Percentiles rank a stretch among this genome's conserved stretches.
phyloP scores from a whole-genome alignment of 2,113 vertebrate genomes.

The Fregetta grallaria region DNA sequence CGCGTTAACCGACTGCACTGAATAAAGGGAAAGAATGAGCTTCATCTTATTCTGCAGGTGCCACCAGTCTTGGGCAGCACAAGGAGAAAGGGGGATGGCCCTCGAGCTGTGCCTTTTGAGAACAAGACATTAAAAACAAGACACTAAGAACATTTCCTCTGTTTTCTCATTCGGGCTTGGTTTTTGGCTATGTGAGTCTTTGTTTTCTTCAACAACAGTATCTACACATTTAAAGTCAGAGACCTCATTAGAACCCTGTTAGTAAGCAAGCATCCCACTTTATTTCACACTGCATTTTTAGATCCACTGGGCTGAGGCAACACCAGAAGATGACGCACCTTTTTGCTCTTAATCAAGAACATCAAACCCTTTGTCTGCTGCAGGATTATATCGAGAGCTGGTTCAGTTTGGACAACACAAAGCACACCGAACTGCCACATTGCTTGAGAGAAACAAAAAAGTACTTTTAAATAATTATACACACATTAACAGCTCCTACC shows the following conservation, averaged over 20 bases:
- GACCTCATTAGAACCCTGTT: background rate
- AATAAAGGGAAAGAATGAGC: background rate
- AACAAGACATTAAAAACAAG: background rate
- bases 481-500: slow-evolving; percentile 60
- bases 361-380: background rate
- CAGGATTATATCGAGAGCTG: background rate
- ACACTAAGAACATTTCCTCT: background rate
- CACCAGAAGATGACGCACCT: background rate
- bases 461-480: background rate
- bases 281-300: background rate
- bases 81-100: background rate
- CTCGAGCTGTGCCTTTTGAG: background rate
- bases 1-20: background rate
- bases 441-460: background rate
- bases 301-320: background rate
- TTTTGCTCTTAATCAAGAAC: background rate
- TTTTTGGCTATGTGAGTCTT: background rate
- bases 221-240: background rate
- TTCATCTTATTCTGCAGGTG: background rate
- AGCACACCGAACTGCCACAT: background rate
- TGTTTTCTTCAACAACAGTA: background rate
- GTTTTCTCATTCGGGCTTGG: background rate
- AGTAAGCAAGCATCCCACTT: background rate
- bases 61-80: background rate
- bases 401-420: background rate